Evolutionary conservation across 1,140 invertebrate genomes (phyloP).

Genomic region (Drosophila kohkoa): DNA sequence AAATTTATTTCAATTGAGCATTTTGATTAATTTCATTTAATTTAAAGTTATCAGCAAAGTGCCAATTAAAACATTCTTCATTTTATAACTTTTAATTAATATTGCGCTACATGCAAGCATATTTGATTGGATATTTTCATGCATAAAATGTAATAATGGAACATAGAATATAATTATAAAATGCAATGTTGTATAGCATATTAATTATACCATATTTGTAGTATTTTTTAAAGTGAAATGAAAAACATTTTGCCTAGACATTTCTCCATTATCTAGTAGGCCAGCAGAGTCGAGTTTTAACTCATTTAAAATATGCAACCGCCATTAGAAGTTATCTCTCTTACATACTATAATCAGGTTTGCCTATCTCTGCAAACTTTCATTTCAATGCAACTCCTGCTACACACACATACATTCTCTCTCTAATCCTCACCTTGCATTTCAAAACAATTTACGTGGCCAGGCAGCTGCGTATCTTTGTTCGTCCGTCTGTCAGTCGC

Average conservation of each 20-base stretch:
- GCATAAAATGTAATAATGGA: no score
- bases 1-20: constrained; percentile 3
- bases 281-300: no score
- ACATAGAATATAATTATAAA: no score
- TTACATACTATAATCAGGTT: constrained; percentile 22
- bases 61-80: background rate
- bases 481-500: background rate
- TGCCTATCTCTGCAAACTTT: constrained; percentile 57
- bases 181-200: no score
- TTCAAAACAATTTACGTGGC: constrained; percentile 74
- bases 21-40: constrained; percentile 4
- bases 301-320: background rate
- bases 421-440: constrained; percentile 77
- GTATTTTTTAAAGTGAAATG: no score
- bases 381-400: constrained; percentile 63
- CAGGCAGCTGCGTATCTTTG: constrained; percentile 42
- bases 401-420: constrained; percentile 61
- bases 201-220: no score
- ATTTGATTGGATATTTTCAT: no score
- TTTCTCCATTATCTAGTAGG: no score
- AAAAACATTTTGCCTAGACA: no score
- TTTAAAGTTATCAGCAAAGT: background rate
- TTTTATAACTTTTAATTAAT: background rate
- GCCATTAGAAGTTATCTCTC: background rate
- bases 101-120: no score